Conservation (phyloP, 2,113 vertebrate genomes). For the Erythrocercus mccallii region DNA sequence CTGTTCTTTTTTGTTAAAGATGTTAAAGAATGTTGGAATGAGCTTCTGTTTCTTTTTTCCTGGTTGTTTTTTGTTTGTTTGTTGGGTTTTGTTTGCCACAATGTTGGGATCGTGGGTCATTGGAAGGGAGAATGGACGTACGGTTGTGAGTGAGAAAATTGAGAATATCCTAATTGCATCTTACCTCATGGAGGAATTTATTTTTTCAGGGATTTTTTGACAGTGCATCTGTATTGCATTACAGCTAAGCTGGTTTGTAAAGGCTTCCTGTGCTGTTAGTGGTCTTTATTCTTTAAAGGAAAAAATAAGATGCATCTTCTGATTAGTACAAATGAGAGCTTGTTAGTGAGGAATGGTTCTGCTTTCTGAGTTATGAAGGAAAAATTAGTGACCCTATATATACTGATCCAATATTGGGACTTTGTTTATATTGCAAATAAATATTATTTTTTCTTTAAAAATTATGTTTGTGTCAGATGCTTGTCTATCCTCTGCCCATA, state of each 20-base stretch:
- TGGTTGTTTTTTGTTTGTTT: constrained; percentile 50
- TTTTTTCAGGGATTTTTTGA: constrained; percentile 94
- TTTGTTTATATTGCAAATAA: constrained; percentile 99
- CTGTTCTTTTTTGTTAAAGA: constrained; percentile 36
- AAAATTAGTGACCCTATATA: constrained; percentile 85
- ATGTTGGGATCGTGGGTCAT: constrained; percentile 60
- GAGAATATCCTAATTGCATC: constrained; percentile 70
- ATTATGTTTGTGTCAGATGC: constrained; percentile 53
- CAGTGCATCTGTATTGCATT: constrained; percentile 88
- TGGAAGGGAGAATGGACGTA: constrained; percentile 34
- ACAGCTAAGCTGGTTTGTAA: constrained; percentile 84
- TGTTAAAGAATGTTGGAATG: constrained; percentile 67
- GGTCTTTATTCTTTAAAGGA: constrained; percentile 69
- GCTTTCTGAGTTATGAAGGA: constrained; percentile 92
- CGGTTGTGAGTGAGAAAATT: constrained; percentile 30
- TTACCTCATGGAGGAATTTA: constrained; percentile 92
- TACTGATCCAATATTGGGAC: constrained; percentile 88
- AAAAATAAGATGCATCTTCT: constrained; percentile 79
- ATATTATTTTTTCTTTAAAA: constrained; percentile 99
- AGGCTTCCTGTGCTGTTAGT: constrained; percentile 88
- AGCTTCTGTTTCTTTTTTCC: constrained; percentile 56
- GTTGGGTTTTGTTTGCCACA: constrained; percentile 54
- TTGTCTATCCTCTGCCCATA: constrained; percentile 38
- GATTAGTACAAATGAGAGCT: constrained; percentile 82
- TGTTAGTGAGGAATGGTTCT: constrained; percentile 84